These are phyloP conservation scores for Falco columbarius DNA, from an alignment of 2,797 vertebrate species.

Conservation along the genomic window DNA sequence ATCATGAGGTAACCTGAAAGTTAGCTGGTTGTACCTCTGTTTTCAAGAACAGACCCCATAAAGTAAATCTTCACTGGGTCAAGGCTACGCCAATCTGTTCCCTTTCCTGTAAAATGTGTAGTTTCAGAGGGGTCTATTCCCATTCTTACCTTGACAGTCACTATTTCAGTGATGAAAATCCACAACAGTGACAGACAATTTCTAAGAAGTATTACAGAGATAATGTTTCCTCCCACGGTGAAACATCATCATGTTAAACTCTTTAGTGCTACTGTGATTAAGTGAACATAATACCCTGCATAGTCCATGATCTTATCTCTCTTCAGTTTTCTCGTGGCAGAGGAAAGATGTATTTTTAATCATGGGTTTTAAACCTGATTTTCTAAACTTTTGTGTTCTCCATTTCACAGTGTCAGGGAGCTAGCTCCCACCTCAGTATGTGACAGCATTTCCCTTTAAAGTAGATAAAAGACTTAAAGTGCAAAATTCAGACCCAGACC, in stretches of 20 bases:
- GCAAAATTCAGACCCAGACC: not conserved
- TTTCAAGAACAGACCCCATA: not conserved
- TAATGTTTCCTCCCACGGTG: constrained; percentile 8
- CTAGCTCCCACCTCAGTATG: not conserved
- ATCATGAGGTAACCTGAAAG: not conserved
- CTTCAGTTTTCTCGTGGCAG: constrained; percentile 40
- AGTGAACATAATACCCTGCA: constrained; percentile 33
- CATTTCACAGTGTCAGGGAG: constrained; percentile 12
- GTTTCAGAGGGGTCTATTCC: not conserved
- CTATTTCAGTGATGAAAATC: not conserved
- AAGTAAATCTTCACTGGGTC: not conserved
- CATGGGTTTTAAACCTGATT: constrained; percentile 22
- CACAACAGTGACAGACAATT: not conserved
- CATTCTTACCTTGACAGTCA: not conserved
- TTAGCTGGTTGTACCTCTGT: not conserved
- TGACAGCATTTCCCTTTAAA: not conserved
- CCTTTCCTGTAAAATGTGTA: not conserved
- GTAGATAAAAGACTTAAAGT: not conserved
- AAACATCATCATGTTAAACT: constrained; percentile 26
- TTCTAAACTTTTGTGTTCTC: constrained; percentile 34
- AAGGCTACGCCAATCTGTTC: not conserved
- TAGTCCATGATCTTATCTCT: constrained; percentile 38
- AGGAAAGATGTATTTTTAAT: constrained; percentile 49
- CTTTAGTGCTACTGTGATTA: constrained; percentile 42
- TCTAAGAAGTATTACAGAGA: constrained; percentile 15